Evolutionary conservation across 2,888 invertebrate species (phyloP), one percentile per base, ranked within the genome.

Genomic region (Endomychus coccineus): DNA sequence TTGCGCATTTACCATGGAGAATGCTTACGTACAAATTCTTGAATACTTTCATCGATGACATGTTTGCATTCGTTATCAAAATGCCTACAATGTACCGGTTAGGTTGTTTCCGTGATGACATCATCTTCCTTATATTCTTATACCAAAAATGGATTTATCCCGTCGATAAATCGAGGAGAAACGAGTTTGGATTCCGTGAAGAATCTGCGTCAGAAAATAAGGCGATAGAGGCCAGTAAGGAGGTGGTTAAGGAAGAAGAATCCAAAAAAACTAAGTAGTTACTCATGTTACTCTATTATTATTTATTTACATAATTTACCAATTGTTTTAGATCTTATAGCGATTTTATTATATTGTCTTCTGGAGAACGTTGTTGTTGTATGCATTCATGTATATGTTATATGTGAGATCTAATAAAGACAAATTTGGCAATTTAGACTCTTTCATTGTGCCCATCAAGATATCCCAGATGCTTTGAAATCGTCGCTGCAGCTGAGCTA

Each of bases 11-110:
- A 52, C 98, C 98, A 3, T 99, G 98, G 98, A 78, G 98, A 42
- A 98, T 98, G 97, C 81, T 98, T 78, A 95, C 96, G 6, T 99
- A 98, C 67, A 98, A 98, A 73, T 96, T 96, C 66, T 78, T 98
- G 39, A 98, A 98, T 66, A 98, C 98, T 13, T 98, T 98, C 67
- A 97, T 98, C 55, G 98, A 98, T 70, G 98, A 99, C 66, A 92
- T 99, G 55, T 98, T 99, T 71, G 98, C 98, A 40, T 98, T 99
- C 73, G 95, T 99, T 45, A 98, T 99, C 55, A 95, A 96, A 70
- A 98, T 98, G 98, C 98, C 98, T 16, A 97, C 95, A 1, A 85
- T 98, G 78, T 98, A 99, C 61, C 77, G 97, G 51, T 67, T 98
- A 55, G 97, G 97, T 23, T 98, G 97, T 70, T 94, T 98, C 73